These are phyloP conservation scores for Schizotus pectinicornis DNA, from an alignment of 2,888 invertebrate genomes.

Conservation along the genomic window DNA sequence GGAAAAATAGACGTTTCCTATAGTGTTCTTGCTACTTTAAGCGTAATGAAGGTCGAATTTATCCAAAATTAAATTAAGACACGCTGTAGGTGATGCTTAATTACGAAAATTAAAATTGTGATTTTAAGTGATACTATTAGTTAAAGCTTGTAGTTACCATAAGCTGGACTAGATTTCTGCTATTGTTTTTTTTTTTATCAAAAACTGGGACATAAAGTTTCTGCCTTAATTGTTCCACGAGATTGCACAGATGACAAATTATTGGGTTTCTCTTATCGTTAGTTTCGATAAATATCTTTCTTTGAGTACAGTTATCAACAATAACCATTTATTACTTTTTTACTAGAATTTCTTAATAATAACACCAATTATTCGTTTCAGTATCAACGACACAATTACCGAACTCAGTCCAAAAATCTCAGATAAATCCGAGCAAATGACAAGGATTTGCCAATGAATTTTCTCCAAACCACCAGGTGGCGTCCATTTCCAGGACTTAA, in stretches of 20 bases:
- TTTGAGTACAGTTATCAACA: slow-evolving; percentile 27
- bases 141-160: slow-evolving; percentile 47
- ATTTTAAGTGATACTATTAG: slow-evolving; percentile 1
- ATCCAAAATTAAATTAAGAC: slow-evolving; percentile 38
- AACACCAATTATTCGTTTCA: slow-evolving; percentile 17
- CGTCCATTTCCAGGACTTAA: slow-evolving; percentile 58
- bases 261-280: background rate
- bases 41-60: slow-evolving; percentile 13
- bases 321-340: slow-evolving; percentile 22
- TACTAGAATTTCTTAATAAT: slow-evolving; percentile 22
- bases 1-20: slow-evolving; percentile 27
- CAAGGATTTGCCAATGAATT: slow-evolving; percentile 16
- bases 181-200: no score
- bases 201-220: slow-evolving; percentile 16
- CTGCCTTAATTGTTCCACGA: slow-evolving; percentile 34
- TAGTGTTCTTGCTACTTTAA: slow-evolving; percentile 8
- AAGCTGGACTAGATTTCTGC: slow-evolving; percentile 29
- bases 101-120: slow-evolving; percentile 20
- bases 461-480: slow-evolving; percentile 31
- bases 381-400: slow-evolving; percentile 15
- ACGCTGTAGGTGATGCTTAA: slow-evolving; percentile 48
- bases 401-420: slow-evolving; percentile 30
- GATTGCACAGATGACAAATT: slow-evolving; percentile 7
- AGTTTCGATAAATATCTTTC: background rate
- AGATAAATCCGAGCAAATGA: slow-evolving; percentile 22